A percentile compares a stretch with the other conserved stretches of the same genome.
Conservation (phyloP, 1,140 invertebrate species). For the Battus philenor region DNA sequence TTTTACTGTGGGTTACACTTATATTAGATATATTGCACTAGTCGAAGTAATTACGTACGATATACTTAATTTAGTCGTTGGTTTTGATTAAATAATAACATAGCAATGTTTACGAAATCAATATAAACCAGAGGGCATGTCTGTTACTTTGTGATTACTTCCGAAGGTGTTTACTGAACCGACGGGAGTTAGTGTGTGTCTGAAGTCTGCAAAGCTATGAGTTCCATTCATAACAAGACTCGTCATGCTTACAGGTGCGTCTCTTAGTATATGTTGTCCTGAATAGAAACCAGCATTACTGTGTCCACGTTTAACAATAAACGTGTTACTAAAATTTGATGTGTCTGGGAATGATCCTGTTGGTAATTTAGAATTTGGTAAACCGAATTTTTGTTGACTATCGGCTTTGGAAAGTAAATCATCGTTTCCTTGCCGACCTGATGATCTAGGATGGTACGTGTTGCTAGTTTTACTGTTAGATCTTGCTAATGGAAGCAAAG, state of each 20-base stretch:
- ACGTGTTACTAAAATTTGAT: slow-evolving; percentile 66
- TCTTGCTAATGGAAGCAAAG: slow-evolving; percentile 47
- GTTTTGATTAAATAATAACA: slow-evolving; percentile 48
- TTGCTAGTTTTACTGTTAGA: slow-evolving; percentile 49
- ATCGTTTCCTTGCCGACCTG: slow-evolving; percentile 42
- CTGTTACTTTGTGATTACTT: slow-evolving; percentile 80
- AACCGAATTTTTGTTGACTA: slow-evolving; percentile 54
- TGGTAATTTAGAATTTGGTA: slow-evolving; percentile 52
- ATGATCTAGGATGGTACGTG: slow-evolving; percentile 44
- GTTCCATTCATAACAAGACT: slow-evolving; percentile 61
- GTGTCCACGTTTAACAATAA: slow-evolving; percentile 78
- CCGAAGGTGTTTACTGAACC: slow-evolving; percentile 60
- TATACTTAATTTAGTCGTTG: slow-evolving; percentile 69
- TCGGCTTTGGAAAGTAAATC: slow-evolving; percentile 44
- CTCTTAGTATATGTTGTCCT: slow-evolving; percentile 68
- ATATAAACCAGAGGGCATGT: slow-evolving; percentile 84
- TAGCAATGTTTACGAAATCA: slow-evolving; percentile 39
- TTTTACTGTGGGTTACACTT: too few species aligned
- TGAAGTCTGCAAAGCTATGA: slow-evolving; percentile 60
- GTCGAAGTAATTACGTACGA: slow-evolving; percentile 53
- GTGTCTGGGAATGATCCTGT: slow-evolving; percentile 49
- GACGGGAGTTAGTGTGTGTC: slow-evolving; percentile 55
- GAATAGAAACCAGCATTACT: slow-evolving; percentile 79
- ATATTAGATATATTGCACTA: slow-evolving; percentile 72
- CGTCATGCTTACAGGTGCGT: slow-evolving; percentile 64